Base-by-base conservation (phyloP, 2,113 vertebrate species). In the Euleptes europaea region DNA sequence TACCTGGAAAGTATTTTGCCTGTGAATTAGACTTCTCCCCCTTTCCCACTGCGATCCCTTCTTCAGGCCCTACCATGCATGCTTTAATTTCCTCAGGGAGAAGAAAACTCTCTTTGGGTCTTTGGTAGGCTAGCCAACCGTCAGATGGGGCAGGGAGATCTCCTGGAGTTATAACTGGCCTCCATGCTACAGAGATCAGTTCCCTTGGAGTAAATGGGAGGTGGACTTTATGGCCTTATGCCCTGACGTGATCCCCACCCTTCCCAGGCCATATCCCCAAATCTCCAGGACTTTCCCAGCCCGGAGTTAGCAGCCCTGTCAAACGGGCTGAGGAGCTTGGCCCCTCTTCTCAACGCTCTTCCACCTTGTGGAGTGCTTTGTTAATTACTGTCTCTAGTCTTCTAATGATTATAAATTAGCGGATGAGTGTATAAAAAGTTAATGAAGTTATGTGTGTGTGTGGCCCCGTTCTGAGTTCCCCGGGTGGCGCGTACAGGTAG, bases 391-490 rank as follows among this genome's bases (percentile, higher is more conserved):
- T 85, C 90, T 93, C 94, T 94, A 95, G 93, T 95, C n/a, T 0
- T 1, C 92, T 93, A 95, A 94, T 40, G 92, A 92, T 91, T 95
- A 94, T 96, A 95, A 96, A 96, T 95, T 94, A 95, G 91, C 15
- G 42, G 88, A 83, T 38, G 76, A 92, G 92, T 88, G 89, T 91
- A 88, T 89, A 94, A 92, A 93, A 94, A 91, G 66, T 94, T 94
- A 95, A 93, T 96, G 94, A 94, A 94, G 93, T 94, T 92, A 93
- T 90, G 4, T 9, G 92, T 57, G 21, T 49, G 91, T 92, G 95
- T 1, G 60, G 94, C 96, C 93, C 93, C 93, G 86, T 91, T 94
- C 90, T 23, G 91, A 86, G 73, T 91, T 88, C 85, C 84, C 78
- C 26, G 88, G 91, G 84, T 92, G 94, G 92, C 95, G 93, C 90